Conservation (phyloP, 2,888 invertebrate genomes). For the Geotrupes spiniger region DNA sequence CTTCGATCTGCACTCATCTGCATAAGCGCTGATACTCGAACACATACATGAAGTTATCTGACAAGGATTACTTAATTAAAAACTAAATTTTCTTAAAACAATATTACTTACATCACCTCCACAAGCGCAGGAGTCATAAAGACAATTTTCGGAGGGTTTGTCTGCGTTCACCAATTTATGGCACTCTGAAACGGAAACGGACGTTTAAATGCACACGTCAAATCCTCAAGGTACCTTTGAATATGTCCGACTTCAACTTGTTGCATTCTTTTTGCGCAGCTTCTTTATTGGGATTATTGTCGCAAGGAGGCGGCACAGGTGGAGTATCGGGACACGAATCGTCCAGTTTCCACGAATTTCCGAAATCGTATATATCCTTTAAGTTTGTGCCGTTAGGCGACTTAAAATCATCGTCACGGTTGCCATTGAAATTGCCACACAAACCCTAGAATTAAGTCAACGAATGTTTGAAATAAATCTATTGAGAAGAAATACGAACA, state of each 20-base stretch:
- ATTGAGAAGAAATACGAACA: too few species aligned
- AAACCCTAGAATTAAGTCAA: constrained; percentile 4
- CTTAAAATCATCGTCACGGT: constrained; percentile 3
- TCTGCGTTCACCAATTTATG: too few species aligned
- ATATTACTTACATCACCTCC: too few species aligned
- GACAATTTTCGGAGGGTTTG: too few species aligned
- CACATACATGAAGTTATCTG: too few species aligned
- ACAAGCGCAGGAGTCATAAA: too few species aligned
- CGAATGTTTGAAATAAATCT: too few species aligned
- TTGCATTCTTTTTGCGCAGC: constrained; percentile 3
- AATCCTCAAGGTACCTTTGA: neutral
- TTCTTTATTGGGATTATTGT: neutral
- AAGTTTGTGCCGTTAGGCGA: neutral
- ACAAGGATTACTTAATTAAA: too few species aligned
- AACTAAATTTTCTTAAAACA: too few species aligned
- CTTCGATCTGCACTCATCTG: too few species aligned
- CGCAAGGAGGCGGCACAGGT: constrained; percentile 1
- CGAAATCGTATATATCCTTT: neutral
- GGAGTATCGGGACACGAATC: neutral
- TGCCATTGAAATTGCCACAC: neutral
- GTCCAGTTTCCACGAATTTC: constrained; percentile 6
- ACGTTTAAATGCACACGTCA: neutral
- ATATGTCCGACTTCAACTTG: neutral
- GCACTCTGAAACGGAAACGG: too few species aligned
- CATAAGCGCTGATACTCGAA: too few species aligned